Base-by-base conservation (phyloP, 2,888 invertebrate species). In the Colletes collaris region DNA sequence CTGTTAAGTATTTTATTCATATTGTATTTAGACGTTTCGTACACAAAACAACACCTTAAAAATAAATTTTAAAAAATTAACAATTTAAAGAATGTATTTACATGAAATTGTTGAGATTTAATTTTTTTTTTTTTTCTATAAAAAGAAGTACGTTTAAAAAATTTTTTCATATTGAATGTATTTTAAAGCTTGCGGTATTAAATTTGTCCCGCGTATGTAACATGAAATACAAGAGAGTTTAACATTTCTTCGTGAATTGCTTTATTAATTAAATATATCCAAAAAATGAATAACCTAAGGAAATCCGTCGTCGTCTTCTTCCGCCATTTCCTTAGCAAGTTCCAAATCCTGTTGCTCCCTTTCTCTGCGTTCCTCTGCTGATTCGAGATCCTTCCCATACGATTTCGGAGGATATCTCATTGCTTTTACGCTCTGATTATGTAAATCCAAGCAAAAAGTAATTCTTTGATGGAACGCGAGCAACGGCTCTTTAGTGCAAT, bases 371-470 rank as follows among this genome's bases (percentile, higher is more conserved):
- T 99, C 99, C 93, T 99, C 99, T 16, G 99, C 99, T 88, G 98
- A 98, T 93, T 99, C 99, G 78, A 99, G 94, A 93, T 99, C 99
- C 91, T 99, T 98, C 27, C 99, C 99, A 94, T 99, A 99, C 0
- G 99, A 98, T 92, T 99, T 99, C 0, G 99, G 99, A 27, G 99
- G 99, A 94, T 99, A 99, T 86, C 99, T 96, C 98, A 99, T 99
- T 0, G 99, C 99, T 93, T 99, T 99, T 79, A 99, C 99, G 93
- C 99, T 99, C 93, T 99, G 99, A 93, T 99, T 99, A 92, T 99
- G 99, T 86, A 99, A 95, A 93, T 99, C 98, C 84, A 99, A 94
- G 91, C 99, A 99, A 93, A 99, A 99, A 2, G 97, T 97, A 89
- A 99, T 99, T 88, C 99, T 96, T 93, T 99, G 97, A 94, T 99